A percentile compares a stretch with the other conserved stretches of the same genome.
These are phyloP conservation scores for Eudasyphora cyanicolor DNA, from an alignment of 2,888 invertebrate genomes.

Conservation along the genomic window DNA sequence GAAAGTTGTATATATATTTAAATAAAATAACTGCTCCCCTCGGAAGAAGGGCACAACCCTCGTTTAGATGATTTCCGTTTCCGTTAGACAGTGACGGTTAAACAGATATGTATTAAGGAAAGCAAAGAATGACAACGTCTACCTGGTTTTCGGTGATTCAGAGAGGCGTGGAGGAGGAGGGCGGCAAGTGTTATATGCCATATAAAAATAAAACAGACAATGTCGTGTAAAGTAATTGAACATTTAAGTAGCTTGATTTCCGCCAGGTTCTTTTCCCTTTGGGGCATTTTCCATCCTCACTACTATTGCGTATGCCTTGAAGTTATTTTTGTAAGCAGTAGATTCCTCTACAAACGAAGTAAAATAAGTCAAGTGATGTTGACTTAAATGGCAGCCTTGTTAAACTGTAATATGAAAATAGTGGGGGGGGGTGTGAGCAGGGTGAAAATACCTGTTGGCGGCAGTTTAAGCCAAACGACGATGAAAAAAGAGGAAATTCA, in stretches of 20 bases:
- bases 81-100: neutral
- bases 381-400: too few relatives aligned
- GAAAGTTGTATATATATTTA: neutral
- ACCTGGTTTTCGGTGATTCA: neutral
- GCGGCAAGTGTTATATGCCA: neutral
- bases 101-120: neutral
- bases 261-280: slow-evolving; percentile 11
- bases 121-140: neutral
- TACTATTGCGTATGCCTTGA: neutral
- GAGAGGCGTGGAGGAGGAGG: too few relatives aligned
- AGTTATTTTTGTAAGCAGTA: neutral
- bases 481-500: neutral
- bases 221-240: slow-evolving; percentile 57
- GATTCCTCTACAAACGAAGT: neutral
- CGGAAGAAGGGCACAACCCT: neutral
- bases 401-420: too few relatives aligned
- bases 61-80: slow-evolving; percentile 22
- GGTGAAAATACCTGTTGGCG: slow-evolving; percentile 20
- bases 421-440: too few relatives aligned
- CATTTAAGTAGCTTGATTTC: slow-evolving; percentile 63
- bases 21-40: neutral
- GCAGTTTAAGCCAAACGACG: neutral
- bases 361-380: slow-evolving; percentile 3
- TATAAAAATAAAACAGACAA: neutral
- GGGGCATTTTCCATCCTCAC: too few relatives aligned